Conservation (phyloP, 2,888 invertebrate genomes). For the Tenthredo livida region DNA sequence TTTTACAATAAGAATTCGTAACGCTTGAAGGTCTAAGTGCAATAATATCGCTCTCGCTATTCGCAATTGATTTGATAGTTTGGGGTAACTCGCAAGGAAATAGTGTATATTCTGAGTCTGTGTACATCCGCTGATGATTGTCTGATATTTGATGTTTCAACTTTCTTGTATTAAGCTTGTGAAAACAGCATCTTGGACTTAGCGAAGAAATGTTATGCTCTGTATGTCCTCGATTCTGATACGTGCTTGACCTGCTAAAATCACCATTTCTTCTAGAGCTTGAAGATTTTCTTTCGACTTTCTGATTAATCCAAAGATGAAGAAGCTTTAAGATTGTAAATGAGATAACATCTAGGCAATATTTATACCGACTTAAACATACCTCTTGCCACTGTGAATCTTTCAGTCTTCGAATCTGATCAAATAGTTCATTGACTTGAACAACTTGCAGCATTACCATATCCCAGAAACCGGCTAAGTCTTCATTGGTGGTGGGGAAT, state of each 20-base stretch:
- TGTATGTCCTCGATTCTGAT: background rate
- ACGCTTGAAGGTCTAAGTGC: background rate
- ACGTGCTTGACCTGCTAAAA: background rate
- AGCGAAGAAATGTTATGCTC: background rate
- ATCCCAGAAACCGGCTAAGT: conserved; percentile 98
- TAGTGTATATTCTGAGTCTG: background rate
- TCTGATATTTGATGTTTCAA: background rate
- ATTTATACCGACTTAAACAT: conserved; percentile 57
- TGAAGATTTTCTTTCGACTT: conserved; percentile 17
- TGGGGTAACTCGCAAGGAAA: background rate
- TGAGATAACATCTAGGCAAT: background rate
- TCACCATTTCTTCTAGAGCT: background rate
- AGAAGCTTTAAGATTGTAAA: conserved; percentile 7
- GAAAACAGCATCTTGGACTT: background rate
- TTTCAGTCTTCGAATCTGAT: conserved; percentile 83
- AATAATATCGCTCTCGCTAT: background rate
- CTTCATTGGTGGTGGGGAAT: conserved; percentile 93
- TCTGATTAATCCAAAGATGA: conserved; percentile 14
- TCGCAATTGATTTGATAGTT: background rate
- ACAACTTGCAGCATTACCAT: conserved; percentile 96
- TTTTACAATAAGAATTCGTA: background rate
- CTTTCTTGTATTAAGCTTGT: background rate
- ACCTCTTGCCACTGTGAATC: conserved; percentile 86
- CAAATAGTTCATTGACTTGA: conserved; percentile 90
- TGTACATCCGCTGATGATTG: background rate